phyloP scores from a whole-genome alignment of 2,888 invertebrate species.

The Metalampra italica region DNA sequence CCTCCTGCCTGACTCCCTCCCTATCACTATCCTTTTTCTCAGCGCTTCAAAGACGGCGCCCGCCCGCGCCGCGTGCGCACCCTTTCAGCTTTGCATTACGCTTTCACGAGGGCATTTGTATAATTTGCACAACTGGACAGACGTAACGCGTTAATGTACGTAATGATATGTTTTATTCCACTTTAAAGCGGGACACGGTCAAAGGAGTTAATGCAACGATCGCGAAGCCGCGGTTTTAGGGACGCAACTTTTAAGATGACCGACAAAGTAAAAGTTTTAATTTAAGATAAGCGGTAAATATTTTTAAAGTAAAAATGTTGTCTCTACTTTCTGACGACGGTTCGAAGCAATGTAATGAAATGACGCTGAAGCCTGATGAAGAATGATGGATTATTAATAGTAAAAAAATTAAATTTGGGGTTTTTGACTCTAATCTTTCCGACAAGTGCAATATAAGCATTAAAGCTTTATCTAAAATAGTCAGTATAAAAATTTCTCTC shows the following conservation, averaged over 20 bases:
- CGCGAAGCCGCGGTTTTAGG: constrained; percentile 10
- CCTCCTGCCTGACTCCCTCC: neutral
- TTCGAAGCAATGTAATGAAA: too few species aligned
- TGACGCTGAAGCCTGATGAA: too few species aligned
- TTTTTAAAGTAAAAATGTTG: too few species aligned
- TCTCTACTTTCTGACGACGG: too few species aligned
- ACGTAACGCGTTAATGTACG: constrained; percentile 55
- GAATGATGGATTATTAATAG: too few species aligned
- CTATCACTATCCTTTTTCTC: neutral
- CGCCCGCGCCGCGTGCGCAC: constrained; percentile 61
- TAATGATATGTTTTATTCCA: constrained; percentile 67
- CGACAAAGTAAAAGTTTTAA: neutral
- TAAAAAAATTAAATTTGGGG: too few species aligned
- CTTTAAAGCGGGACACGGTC: constrained; percentile 39
- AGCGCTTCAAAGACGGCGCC: neutral
- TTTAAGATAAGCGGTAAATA: too few species aligned
- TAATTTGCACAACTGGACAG: constrained; percentile 46
- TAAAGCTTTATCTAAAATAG: too few species aligned
- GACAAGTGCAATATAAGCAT: too few species aligned
- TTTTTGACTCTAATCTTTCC: too few species aligned
- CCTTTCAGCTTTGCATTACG: constrained; percentile 65
- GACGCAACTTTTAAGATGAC: neutral
- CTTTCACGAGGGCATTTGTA: constrained; percentile 59
- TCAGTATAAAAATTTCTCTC: too few species aligned
- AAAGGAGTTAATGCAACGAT: constrained; percentile 36